Percentiles rank a stretch among this genome's conserved stretches.
phyloP scores from a whole-genome alignment of 2,888 invertebrate species.

The Eubasilissa splendida region DNA sequence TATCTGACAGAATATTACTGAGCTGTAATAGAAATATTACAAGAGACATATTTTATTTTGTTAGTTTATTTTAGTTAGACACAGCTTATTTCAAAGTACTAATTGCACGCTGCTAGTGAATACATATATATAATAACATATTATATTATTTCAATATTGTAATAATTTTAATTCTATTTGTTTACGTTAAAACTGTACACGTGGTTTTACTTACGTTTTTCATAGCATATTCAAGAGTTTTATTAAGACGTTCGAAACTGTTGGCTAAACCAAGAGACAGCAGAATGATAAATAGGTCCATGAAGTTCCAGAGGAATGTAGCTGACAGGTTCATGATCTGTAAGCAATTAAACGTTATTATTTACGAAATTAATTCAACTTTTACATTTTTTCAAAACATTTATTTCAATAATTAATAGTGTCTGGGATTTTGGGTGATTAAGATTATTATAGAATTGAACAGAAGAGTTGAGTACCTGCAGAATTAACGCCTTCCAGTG shows the following conservation, averaged over 20 bases:
- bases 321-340: constrained; percentile 68
- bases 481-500: constrained; percentile 67
- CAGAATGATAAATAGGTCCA: constrained; percentile 81
- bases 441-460: background rate
- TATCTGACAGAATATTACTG: too few species aligned
- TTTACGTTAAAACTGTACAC: background rate
- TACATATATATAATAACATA: background rate
- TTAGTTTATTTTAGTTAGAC: too few species aligned
- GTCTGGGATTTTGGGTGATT: too few species aligned
- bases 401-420: too few species aligned
- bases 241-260: constrained; percentile 77
- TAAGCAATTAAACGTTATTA: background rate
- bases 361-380: too few species aligned
- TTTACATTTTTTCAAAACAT: too few species aligned
- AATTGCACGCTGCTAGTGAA: background rate
- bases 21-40: too few species aligned
- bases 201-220: constrained; percentile 66
- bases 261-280: constrained; percentile 79
- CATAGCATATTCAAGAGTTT: constrained; percentile 67
- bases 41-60: too few species aligned
- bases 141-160: background rate
- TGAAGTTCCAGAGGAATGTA: constrained; percentile 83
- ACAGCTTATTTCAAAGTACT: too few species aligned
- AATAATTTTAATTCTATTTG: background rate
- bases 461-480: constrained; percentile 61